Conservation (phyloP, 2,113 vertebrate species). For the Poeciliopsis retropinna region DNA sequence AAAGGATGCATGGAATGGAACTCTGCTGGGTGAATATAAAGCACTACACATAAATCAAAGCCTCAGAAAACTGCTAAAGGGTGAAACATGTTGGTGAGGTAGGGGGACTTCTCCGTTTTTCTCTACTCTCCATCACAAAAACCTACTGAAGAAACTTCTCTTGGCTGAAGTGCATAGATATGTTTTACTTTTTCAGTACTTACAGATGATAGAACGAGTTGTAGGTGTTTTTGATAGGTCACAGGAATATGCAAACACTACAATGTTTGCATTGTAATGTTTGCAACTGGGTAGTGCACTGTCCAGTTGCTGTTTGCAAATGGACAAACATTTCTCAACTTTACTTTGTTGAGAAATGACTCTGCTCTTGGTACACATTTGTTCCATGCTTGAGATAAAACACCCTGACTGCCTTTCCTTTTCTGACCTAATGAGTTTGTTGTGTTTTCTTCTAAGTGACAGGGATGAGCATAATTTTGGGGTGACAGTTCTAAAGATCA, state of each 20-base stretch:
- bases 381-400: too few species aligned
- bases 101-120: not conserved
- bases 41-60: not conserved
- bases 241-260: not conserved
- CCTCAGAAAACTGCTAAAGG: not conserved
- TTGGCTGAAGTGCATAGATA: not conserved
- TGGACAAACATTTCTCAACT: too few species aligned
- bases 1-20: not conserved
- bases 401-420: not conserved
- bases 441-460: not conserved
- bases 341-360: not conserved
- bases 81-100: not conserved
- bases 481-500: not conserved
- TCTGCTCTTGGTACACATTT: not conserved
- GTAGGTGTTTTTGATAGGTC: not conserved
- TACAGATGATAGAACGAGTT: not conserved
- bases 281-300: not conserved
- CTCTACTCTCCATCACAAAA: not conserved
- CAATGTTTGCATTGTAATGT: too few species aligned
- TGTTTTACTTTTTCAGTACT: too few species aligned
- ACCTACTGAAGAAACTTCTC: not conserved
- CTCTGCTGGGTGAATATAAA: not conserved
- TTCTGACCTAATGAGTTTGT: not conserved
- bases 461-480: not conserved
- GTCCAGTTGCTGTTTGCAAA: too few species aligned